Base-by-base conservation (phyloP, 2,113 vertebrate species). In the Gopherus flavomarginatus region DNA sequence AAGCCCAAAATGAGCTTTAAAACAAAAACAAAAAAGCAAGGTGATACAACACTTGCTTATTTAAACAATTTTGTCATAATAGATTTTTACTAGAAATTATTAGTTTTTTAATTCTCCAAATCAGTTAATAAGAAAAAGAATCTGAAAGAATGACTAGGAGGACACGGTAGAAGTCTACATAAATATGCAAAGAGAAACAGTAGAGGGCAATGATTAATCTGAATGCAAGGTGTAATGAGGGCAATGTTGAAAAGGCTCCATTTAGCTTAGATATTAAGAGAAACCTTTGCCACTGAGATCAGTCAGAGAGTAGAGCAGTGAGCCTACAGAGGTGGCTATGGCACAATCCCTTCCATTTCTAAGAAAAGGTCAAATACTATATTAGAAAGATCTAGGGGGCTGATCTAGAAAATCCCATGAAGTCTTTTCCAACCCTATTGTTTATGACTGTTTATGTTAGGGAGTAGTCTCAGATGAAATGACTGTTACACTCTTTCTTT, bases 1-100 rank as follows among this genome's bases (percentile, higher is more conserved):
- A 97, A 94, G 92, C 94, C 91, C 54, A 84, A 91, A 80, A 29
- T 79, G 26, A 92, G 78, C 54, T 95, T 65, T n/a, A 56, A 94
- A 94, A 47, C 83, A 92, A 38, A 42, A 62, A 88, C 35, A 94
- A 90, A 91, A 81, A 62, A 87, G 6, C 85, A 84, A 94, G 86
- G 75, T 93, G 91, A 72, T 94, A 86, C 94, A 83, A 87, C 93
- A 88, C 88, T 65, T 95, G 24, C 53, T 93, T 95, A 92, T 92
- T 88, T 94, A 83, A 93, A 57, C 75, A 62, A 4, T 44, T 91
- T 97, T 95, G 24, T 92, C 52, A 72, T 82, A 94, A 88, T 19
- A 93, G 62, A 83, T 81, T 16, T 49, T 81, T 17, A 22, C 16
- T 85, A 62, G 4, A 24, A 53, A 19, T 4, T 21, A 21, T 35